Evolutionary conservation across 2,113 vertebrate species (phyloP).

Genomic region (Ammodytes marinus): DNA sequence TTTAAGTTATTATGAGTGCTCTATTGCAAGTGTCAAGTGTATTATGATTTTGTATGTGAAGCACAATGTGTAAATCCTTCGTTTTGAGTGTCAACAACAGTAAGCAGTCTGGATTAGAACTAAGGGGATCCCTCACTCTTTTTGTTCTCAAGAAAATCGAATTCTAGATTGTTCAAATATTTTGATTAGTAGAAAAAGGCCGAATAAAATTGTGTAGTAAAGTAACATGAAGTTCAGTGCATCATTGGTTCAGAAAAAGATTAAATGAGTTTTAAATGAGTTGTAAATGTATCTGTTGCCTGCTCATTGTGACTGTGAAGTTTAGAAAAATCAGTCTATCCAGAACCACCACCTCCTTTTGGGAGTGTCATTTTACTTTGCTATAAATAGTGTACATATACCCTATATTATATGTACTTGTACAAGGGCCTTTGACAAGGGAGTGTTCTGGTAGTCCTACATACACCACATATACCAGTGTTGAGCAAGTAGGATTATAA

Average conservation of each 20-base stretch:
- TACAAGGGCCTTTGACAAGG: slow-evolving; percentile 21
- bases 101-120: slow-evolving; percentile 76
- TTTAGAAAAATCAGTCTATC: slow-evolving; percentile 59
- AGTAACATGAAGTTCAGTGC: slow-evolving; percentile 83
- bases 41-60: slow-evolving; percentile 84
- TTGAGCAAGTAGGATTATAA: slow-evolving; percentile 69
- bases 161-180: slow-evolving; percentile 84
- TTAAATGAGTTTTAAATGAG: slow-evolving; percentile 67
- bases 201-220: slow-evolving; percentile 88
- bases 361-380: slow-evolving; percentile 15
- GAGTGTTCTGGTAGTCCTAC: background rate
- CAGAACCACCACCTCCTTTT: slow-evolving; percentile 35
- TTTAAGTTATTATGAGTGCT: slow-evolving; percentile 71
- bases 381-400: slow-evolving; percentile 23
- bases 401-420: slow-evolving; percentile 29
- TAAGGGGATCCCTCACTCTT: slow-evolving; percentile 75
- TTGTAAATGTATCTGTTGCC: slow-evolving; percentile 64
- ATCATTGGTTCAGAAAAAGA: slow-evolving; percentile 83
- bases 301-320: slow-evolving; percentile 61
- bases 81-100: slow-evolving; percentile 75
- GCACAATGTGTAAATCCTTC: slow-evolving; percentile 79
- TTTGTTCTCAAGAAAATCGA: slow-evolving; percentile 75
- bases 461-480: slow-evolving; percentile 60
- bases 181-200: slow-evolving; percentile 82
- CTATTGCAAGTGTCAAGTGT: slow-evolving; percentile 80